Base-by-base conservation (phyloP, 2,888 invertebrate species). In the Andrena marginata region DNA sequence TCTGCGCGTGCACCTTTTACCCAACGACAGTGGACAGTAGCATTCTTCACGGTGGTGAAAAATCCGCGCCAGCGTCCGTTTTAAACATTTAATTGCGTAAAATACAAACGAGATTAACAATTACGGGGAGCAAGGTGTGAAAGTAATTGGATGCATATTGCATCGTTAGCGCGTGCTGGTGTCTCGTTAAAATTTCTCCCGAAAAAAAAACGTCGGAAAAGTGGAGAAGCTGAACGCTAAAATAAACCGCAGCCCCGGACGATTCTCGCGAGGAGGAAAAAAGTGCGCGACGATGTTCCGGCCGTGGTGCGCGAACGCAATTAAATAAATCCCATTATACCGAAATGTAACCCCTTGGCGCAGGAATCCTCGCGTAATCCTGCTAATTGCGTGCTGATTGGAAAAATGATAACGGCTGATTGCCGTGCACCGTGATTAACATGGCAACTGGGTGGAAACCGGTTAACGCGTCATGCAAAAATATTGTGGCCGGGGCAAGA, bases 141-240 rank as follows among this genome's bases (percentile, higher is more conserved):
- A 82, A 75, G 65, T 82, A 82, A 80, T 82, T 82, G 70, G 82
- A 80, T 63, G 75, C 75, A 75, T 75, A 80, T 80, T 56, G 75
- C 80, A 68, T 82, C 75, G 82, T 82, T 82, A 80, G 65, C 70
- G 62, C 62, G 71, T 70, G 65, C 74, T 49, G 56, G 78, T 77
- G 75, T 64, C 81, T 82, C 82, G 82, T 82, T 82, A 81, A 81
- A 82, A 81, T 80, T 80, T 72, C 73, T 64, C 31, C 20, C 23
- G 56, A 42, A 42, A 42, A 73, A 77, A 31, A 67, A 67, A 33
- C 23, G 33, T n/a, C 51, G 62, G 51, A 20, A 70, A n/a, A 20
- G 6, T 29, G 33, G 33, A 72, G 33, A 33, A 26, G 49, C 26
- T n/a, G 54, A 62, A 26, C 65, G 71, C 26, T 80, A 16, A 81